Conservation (phyloP, 2,797 vertebrate species). For the Galagoides demidoff region DNA sequence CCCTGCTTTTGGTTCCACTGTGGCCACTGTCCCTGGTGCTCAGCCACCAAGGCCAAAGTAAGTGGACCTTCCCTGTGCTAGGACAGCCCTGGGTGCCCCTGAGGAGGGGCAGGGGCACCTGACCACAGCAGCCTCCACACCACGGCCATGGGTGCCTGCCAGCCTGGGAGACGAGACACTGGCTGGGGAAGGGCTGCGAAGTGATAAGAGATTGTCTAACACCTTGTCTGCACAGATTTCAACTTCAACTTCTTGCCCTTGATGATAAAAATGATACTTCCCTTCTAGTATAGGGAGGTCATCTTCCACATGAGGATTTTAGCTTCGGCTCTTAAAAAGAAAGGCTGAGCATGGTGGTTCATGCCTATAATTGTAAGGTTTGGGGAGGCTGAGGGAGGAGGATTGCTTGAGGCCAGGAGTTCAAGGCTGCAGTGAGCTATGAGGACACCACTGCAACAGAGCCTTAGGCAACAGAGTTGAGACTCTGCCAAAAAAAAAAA, state of each 20-base stretch:
- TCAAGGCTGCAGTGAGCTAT: neutral
- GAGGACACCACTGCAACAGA: neutral
- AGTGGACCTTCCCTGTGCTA: neutral
- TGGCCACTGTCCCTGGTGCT: neutral
- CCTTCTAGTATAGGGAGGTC: neutral
- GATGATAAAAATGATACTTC: neutral
- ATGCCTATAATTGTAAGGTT: neutral
- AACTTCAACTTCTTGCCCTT: neutral
- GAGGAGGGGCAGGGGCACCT: neutral
- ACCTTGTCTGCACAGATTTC: neutral
- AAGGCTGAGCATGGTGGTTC: neutral
- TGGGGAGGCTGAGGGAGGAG: neutral
- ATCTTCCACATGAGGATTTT: neutral
- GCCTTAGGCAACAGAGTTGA: neutral
- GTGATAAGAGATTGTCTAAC: neutral
- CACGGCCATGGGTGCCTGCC: no score
- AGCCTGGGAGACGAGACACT: rapidly evolving
- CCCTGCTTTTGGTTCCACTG: neutral
- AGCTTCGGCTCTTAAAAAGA: neutral
- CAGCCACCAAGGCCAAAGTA: neutral
- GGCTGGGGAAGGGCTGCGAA: neutral
- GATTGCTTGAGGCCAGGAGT: neutral
- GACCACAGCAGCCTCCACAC: neutral
- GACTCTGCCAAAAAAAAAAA: neutral
- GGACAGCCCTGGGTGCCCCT: neutral